Evolutionary conservation across 2,888 invertebrate species (phyloP).

Genomic region (Cinara cedri): DNA sequence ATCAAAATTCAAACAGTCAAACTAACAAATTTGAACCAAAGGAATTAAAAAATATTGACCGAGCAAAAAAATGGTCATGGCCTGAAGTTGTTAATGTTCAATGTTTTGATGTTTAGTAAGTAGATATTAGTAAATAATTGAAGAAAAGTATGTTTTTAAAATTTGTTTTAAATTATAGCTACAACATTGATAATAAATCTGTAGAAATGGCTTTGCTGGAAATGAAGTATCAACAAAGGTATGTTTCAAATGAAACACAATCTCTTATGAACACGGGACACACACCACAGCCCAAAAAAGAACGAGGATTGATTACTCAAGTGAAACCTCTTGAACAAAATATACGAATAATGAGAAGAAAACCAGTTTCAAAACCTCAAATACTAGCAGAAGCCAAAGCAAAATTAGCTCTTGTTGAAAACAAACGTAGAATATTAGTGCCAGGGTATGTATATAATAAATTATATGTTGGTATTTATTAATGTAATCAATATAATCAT

Average conservation of each 20-base stretch:
- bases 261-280: conserved; percentile 46
- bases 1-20: conserved; percentile 33
- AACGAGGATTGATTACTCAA: conserved; percentile 26
- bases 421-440: conserved; percentile 49
- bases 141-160: background rate
- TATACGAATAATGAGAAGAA: conserved; percentile 37
- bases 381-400: conserved; percentile 53
- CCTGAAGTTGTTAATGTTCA: conserved; percentile 48
- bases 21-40: conserved; percentile 41
- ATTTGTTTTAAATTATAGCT: conserved; percentile 19
- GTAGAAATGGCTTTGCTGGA: conserved; percentile 43
- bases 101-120: conserved; percentile 56
- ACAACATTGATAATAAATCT: conserved; percentile 46
- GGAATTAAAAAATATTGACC: conserved; percentile 49
- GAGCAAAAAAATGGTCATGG: conserved; percentile 44
- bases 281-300: conserved; percentile 41
- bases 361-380: conserved; percentile 48
- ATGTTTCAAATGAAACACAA: conserved; percentile 53
- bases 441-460: conserved; percentile 36
- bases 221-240: conserved; percentile 44
- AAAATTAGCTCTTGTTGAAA: conserved; percentile 53
- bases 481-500: background rate
- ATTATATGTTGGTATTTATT: background rate
- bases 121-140: background rate
- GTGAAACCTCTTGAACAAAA: conserved; percentile 24